Evolutionary conservation across 1,140 invertebrate genomes (phyloP).

Genomic region (Parasteatoda tepidariorum): DNA sequence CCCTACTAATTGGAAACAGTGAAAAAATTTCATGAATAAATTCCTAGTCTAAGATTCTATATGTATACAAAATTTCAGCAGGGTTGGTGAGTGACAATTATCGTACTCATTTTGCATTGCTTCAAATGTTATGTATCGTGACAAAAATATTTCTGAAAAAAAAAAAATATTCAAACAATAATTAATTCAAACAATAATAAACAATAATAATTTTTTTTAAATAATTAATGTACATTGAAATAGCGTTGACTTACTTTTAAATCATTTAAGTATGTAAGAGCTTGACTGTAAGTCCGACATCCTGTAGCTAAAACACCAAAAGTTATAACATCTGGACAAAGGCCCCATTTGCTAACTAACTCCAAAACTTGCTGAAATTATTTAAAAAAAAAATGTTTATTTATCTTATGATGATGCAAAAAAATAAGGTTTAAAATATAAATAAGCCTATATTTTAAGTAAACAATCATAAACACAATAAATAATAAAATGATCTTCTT

Average conservation of each 20-base stretch:
- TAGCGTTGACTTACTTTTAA: constrained; percentile 73
- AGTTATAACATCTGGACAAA: constrained; percentile 82
- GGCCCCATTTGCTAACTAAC: constrained; percentile 73
- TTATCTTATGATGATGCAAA: not conserved
- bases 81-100: not conserved
- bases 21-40: too few relatives aligned
- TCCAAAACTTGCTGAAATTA: constrained; percentile 73
- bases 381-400: constrained; percentile 46
- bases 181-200: not conserved
- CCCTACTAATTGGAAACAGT: too few relatives aligned
- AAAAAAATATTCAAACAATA: not conserved
- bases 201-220: not conserved
- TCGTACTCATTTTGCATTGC: not conserved
- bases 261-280: constrained; percentile 75
- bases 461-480: not conserved
- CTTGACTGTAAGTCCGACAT: constrained; percentile 75
- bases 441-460: not conserved
- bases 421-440: not conserved
- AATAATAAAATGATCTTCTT: not conserved
- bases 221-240: not conserved
- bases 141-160: not conserved
- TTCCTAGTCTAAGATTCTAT: too few relatives aligned
- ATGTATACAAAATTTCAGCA: not conserved
- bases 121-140: not conserved
- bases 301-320: constrained; percentile 86